phyloP scores from a whole-genome alignment of 2,797 vertebrate species.

The Gobionotothen gibberifrons region DNA sequence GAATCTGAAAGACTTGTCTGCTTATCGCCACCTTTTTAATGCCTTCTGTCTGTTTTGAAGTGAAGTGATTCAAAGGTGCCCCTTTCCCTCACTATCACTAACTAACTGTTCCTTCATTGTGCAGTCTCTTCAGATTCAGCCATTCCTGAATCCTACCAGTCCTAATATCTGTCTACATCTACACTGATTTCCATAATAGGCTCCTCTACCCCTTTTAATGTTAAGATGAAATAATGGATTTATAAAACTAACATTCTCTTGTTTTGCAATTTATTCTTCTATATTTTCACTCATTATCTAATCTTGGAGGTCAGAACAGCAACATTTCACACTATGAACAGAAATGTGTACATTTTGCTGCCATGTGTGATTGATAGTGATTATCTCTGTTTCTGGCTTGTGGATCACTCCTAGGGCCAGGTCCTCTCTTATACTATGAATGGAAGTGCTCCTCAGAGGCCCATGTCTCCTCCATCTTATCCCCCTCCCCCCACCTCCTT shows the following conservation, averaged over 20 bases:
- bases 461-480: conserved; percentile 91
- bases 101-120: conserved; percentile 56
- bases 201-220: conserved; percentile 24
- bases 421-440: conserved; percentile 90
- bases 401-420: conserved; percentile 85
- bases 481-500: conserved; percentile 89
- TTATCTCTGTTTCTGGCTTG: conserved; percentile 50
- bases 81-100: conserved; percentile 55
- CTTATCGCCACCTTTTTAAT: conserved; percentile 53
- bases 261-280: not conserved
- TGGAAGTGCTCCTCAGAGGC: conserved; percentile 90
- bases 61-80: conserved; percentile 26
- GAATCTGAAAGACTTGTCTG: conserved; percentile 40
- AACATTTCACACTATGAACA: conserved; percentile 1
- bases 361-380: not conserved
- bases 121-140: conserved; percentile 44
- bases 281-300: conserved; percentile 1
- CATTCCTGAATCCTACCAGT: conserved; percentile 38
- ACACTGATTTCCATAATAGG: conserved; percentile 1
- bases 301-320: conserved; percentile 25
- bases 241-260: conserved; percentile 32
- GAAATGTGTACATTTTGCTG: conserved; percentile 9
- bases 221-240: conserved; percentile 18
- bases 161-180: conserved; percentile 25
- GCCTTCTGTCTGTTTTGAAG: conserved; percentile 45